Base-by-base conservation (phyloP, 2,797 vertebrate genomes). In the Mastacembelus armatus region DNA sequence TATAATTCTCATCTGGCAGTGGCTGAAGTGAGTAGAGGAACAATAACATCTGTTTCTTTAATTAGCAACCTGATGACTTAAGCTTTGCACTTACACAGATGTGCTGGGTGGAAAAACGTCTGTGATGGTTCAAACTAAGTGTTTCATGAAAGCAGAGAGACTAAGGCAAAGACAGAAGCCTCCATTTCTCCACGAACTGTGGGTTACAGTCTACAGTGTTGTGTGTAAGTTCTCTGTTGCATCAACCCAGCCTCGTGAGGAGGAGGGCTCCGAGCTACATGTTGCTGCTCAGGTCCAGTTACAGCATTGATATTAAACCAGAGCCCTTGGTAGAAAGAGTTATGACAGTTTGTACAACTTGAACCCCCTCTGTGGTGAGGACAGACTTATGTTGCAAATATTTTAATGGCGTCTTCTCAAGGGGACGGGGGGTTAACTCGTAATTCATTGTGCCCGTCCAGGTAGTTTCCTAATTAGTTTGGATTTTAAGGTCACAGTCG, bases 261-360 rank as follows among this genome's bases (percentile, higher is more conserved):
- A 52, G 48, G 48, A 56, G 26, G 59, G 39, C 64, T 66, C 27
- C 1, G 36, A 56, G 87, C 86, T 90, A 90, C 89, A 89, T 80
- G 6, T 66, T 8, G 71, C 85, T 87, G 78, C 82, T 85, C 74
- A 81, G 73, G 44, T 84, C 76, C 66, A 63, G 51, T 74, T 76
- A 58, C 40, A 65, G 56, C 65, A 55, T 22, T 36, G 18, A 74
- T 63, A 61, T 65, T 73, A 58, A 81, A 84, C 71, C 62, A 80
- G 65, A 86, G 84, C 84, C 84, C 81, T 89, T 85, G 27, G 68
- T 19, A 51, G 36, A 48, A 76, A 66, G 35, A 73, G 27, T 65
- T 36, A 22, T 16, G 12, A 59, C 58, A 44, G 32, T 35, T 24
- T 62, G 29, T 35, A 66, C 44, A 52, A 71, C 42, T 21, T 56